phyloP scores from a whole-genome alignment of 2,888 invertebrate species.

The Acholoe squamosa region DNA sequence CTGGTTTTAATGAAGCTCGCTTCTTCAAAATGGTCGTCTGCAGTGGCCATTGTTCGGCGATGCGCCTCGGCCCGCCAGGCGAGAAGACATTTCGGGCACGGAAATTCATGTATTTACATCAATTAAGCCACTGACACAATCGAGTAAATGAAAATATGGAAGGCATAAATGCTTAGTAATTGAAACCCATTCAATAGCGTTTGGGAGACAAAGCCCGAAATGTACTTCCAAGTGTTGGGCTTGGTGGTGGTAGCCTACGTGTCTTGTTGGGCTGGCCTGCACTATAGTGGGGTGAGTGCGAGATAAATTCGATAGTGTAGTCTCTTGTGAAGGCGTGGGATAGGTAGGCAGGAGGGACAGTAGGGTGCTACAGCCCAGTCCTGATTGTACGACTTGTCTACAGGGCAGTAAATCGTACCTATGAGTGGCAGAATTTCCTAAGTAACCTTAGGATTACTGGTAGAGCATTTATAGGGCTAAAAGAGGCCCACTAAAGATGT shows the following conservation, averaged over 20 bases:
- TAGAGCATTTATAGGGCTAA: no score
- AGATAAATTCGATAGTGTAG: no score
- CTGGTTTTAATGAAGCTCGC: constrained; percentile 51
- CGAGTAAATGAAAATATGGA: constrained; percentile 46
- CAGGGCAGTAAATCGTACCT: not conserved
- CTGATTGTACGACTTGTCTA: not conserved
- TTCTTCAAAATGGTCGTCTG: constrained; percentile 51
- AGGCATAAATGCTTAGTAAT: constrained; percentile 32
- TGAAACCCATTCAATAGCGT: constrained; percentile 39
- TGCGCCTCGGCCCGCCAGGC: not conserved
- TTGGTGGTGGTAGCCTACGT: not conserved
- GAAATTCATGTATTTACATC: constrained; percentile 57
- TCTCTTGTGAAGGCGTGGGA: no score
- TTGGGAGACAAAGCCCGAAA: constrained; percentile 32
- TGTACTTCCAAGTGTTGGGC: constrained; percentile 25
- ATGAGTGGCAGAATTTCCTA: not conserved
- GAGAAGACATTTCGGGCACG: constrained; percentile 37
- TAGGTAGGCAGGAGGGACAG: not conserved
- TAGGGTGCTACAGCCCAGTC: not conserved
- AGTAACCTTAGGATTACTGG: no score
- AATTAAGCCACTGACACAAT: constrained; percentile 54
- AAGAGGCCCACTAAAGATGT: no score
- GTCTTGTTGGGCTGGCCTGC: not conserved
- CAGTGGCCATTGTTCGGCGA: not conserved
- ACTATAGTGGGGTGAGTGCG: no score